Evolutionary conservation across 2,888 invertebrate genomes (phyloP), one percentile per base, ranked within the genome.

Genomic region (Andrena camellia): DNA sequence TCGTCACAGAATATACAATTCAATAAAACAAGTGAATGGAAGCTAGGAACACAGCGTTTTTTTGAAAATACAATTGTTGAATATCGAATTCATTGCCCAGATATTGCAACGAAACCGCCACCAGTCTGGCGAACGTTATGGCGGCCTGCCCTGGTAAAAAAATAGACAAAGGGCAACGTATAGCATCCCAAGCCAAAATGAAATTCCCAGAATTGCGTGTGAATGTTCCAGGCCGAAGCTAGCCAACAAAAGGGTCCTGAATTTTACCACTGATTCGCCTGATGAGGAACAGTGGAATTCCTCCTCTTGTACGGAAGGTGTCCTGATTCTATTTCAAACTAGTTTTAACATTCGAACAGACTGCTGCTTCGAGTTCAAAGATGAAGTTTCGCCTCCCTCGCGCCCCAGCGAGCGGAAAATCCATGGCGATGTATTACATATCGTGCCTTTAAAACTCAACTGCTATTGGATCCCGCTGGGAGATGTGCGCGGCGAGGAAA

Each of bases 311-410:
- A 23, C 13, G 31, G 8, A 10, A 4, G 64, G 50, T 60, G 52
- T 63, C 54, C 63, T 69, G 68, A 77, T 77, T 76, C 54, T 48
- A 68, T 78, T 68, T 52, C 54, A 68, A 78, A 68, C 78, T 57
- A 69, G 63, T 69, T 79, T 64, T 69, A 78, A 79, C 35, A 29
- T 54, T 4, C 23, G 29, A 31, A 31, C 48, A 54, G 26, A 17
- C 63, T 17, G 64, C 33, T 20, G 42, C 64, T 20, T 35, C 7
- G 20, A 69, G 72, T 29, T 64, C 33, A 17, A 59, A 33, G 69
- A 35, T 69, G 52, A 78, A 79, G 78, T 78, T 78, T 68, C 63
- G 63, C 23, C 66, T 20, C 20, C 35, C 74, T 50, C 35, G 48
- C 26, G 4, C 59, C 57, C 42, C 17, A 26, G 60, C 57, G 13